A percentile compares a stretch with the other conserved stretches of the same genome.
Conservation (phyloP, 2,888 invertebrate species). For the Halocaridina rubra region DNA sequence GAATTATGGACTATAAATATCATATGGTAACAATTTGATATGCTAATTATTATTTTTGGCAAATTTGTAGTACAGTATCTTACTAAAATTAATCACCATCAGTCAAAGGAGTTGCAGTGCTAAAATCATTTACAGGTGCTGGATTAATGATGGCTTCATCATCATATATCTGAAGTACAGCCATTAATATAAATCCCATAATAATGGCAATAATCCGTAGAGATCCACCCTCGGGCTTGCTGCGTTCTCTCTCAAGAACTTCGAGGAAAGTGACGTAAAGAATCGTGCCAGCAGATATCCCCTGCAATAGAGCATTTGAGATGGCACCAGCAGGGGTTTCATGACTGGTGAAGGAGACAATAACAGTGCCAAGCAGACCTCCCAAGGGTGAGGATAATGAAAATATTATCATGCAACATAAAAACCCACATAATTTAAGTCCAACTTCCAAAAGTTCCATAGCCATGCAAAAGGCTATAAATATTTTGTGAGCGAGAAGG, state of each 20-base stretch:
- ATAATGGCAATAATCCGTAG: neutral
- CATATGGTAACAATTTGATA: no score
- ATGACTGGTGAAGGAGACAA: conserved; percentile 67
- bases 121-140: no score
- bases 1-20: no score
- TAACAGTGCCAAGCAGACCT: conserved; percentile 74
- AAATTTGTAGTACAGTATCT: no score
- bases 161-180: conserved; percentile 34
- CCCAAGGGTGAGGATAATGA: conserved; percentile 79
- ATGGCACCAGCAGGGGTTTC: conserved; percentile 61
- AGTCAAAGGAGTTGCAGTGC: no score
- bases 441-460: conserved; percentile 82
- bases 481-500: conserved; percentile 85
- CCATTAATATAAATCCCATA: conserved; percentile 29
- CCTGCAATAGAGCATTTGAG: conserved; percentile 73
- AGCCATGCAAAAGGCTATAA: conserved; percentile 89
- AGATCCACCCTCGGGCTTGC: neutral
- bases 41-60: no score
- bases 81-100: no score
- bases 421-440: conserved; percentile 67
- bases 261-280: conserved; percentile 97
- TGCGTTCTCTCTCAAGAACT: conserved; percentile 64
- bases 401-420: conserved; percentile 74
- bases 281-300: conserved; percentile 90
- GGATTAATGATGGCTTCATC: neutral